Base-by-base conservation (phyloP, 2,888 invertebrate species). In the Caenorhabditis doughertyi region DNA sequence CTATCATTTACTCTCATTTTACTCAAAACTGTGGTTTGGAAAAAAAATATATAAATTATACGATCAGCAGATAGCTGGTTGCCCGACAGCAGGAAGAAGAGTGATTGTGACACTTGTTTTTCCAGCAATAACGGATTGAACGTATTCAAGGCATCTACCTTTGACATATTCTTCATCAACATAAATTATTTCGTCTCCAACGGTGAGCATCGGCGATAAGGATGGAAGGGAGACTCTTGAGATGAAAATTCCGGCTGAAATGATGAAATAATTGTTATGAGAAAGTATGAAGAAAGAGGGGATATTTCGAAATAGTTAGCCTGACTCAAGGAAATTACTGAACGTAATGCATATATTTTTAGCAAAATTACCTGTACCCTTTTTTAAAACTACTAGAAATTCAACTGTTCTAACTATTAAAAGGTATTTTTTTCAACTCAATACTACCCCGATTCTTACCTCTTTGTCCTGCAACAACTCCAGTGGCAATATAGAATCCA, bases 401-500 rank as follows among this genome's bases (percentile, higher is more conserved):
- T n/a, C n/a, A n/a, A n/a, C n/a, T n/a, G n/a, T n/a, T n/a, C n/a
- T n/a, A n/a, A n/a, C n/a, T n/a, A n/a, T n/a, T n/a, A n/a, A n/a
- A n/a, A n/a, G n/a, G n/a, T n/a, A n/a, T n/a, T n/a, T n/a, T n/a
- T n/a, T n/a, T 35, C 35, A 35, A 7, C 35, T 35, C 35, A 47
- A 13, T 32, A 7, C 32, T 32, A 7, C 9, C 32, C 9, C 32
- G 39, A 39, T 39, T 39, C 44, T 18, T 18, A 89, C 89, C 89
- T 85, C 87, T 68, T 68, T 88, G 88, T 39, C 86, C 86, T 25
- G 87, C 83, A 18, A 87, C 81, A 18, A 87, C 74, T 11, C 89
- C 89, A 0, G 87, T 87, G 2, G 89, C 89, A 56, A 89, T 89
- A 76, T 86, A 89, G 62, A 89, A 89, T 8, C 89, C 89, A 60